These are phyloP conservation scores for Drosophila hawaiiensis DNA, from an alignment of 2,888 invertebrate species.

Conservation along the genomic window DNA sequence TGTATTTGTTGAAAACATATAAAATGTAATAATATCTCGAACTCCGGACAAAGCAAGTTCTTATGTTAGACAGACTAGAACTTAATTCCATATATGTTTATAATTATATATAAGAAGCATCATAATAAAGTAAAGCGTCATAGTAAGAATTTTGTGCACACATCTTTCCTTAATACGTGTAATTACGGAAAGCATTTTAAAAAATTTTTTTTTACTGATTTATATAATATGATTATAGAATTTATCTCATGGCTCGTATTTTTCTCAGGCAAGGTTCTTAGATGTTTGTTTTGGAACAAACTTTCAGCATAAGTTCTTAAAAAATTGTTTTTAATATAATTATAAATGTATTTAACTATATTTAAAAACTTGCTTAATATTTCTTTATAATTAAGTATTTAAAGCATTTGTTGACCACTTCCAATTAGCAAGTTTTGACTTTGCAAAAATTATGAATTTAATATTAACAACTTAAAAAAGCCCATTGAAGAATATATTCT, in stretches of 20 bases:
- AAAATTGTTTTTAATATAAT: slow-evolving; percentile 50
- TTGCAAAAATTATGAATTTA: slow-evolving; percentile 31
- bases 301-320: slow-evolving; percentile 68
- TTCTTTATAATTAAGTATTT: slow-evolving; percentile 41
- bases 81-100: neutral
- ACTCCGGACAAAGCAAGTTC: neutral
- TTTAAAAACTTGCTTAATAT: slow-evolving; percentile 57
- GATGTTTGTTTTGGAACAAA: slow-evolving; percentile 47
- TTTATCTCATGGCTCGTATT: slow-evolving; percentile 60
- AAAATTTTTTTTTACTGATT: slow-evolving; percentile 2
- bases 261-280: slow-evolving; percentile 58
- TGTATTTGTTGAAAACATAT: neutral
- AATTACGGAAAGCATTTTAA: slow-evolving; percentile 32
- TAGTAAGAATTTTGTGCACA: neutral
- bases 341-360: slow-evolving; percentile 16
- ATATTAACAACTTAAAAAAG: slow-evolving; percentile 65
- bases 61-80: neutral
- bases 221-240: slow-evolving; percentile 39
- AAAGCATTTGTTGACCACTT: slow-evolving; percentile 64
- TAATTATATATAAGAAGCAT: neutral
- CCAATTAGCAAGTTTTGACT: slow-evolving; percentile 29
- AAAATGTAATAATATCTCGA: neutral
- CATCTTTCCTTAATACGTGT: slow-evolving; percentile 7
- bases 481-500: slow-evolving; percentile 20
- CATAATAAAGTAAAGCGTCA: neutral